Percentiles rank a stretch among this genome's conserved stretches.
These are phyloP conservation scores for Bubalus kerabau DNA, from an alignment of 2,113 vertebrate species.

Conservation along the genomic window DNA sequence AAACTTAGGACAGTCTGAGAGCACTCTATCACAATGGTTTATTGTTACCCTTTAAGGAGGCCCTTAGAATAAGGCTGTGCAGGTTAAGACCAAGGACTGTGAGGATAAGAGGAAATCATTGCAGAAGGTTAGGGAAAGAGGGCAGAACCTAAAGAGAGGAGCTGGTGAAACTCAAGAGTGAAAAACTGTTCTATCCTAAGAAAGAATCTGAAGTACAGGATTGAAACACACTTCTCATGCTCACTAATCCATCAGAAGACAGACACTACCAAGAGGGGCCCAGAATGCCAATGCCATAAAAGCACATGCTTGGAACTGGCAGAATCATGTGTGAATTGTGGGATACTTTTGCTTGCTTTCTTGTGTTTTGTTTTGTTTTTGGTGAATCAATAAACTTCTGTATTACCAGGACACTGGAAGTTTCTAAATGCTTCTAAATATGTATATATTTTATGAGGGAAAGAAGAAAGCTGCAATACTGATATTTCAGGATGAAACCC, in stretches of 20 bases:
- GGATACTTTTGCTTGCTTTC: neutral
- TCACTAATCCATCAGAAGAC: neutral
- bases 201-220: neutral
- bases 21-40: neutral
- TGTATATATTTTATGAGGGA: neutral
- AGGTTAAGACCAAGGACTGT: neutral
- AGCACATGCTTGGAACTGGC: rapidly evolving
- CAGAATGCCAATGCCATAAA: neutral
- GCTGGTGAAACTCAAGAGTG: neutral
- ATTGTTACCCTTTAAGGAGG: neutral
- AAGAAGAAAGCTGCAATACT: neutral
- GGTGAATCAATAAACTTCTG: neutral
- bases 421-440: neutral
- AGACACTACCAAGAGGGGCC: neutral
- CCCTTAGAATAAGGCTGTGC: rapidly evolving
- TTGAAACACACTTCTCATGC: neutral
- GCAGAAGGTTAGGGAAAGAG: neutral
- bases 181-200: neutral
- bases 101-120: neutral
- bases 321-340: neutral
- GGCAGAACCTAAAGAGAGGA: neutral
- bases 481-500: neutral
- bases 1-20: neutral
- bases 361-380: neutral
- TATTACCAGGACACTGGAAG: neutral